phyloP scores from a whole-genome alignment of 1,140 invertebrate genomes.

The Sesamia nonagrioides region DNA sequence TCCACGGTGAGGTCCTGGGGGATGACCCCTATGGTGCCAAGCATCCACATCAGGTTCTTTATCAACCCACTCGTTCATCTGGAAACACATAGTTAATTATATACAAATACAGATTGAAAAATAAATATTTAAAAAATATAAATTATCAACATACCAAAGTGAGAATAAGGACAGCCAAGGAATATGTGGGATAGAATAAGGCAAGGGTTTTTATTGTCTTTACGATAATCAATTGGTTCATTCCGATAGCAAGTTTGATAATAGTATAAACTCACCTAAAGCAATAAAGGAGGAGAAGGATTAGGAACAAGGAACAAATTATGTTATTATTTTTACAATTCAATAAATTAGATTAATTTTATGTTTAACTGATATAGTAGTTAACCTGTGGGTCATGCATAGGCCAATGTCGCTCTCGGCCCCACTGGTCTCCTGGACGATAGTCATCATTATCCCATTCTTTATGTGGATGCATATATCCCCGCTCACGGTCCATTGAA shows the following conservation, averaged over 20 bases:
- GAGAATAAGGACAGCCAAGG: slow-evolving; percentile 84
- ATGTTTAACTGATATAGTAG: not conserved
- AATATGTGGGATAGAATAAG: slow-evolving; percentile 83
- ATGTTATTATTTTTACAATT: not conserved
- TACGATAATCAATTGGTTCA: slow-evolving; percentile 81
- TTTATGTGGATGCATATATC: slow-evolving; percentile 85
- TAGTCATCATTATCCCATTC: slow-evolving; percentile 87
- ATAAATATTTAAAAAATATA: slow-evolving; percentile 45
- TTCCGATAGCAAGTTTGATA: slow-evolving; percentile 75
- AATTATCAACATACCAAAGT: slow-evolving; percentile 75
- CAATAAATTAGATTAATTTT: not conserved
- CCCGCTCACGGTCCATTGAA: slow-evolving; percentile 83
- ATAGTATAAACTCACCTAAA: slow-evolving; percentile 77
- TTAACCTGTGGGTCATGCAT: slow-evolving; percentile 83
- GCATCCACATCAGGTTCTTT: slow-evolving; percentile 80
- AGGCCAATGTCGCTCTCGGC: slow-evolving; percentile 83
- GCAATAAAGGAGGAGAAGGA: slow-evolving; percentile 55
- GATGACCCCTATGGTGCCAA: slow-evolving; percentile 82
- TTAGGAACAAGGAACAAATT: slow-evolving; percentile 25
- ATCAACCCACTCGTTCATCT: slow-evolving; percentile 85
- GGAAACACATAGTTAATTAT: slow-evolving; percentile 43
- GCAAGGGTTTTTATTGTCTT: slow-evolving; percentile 72
- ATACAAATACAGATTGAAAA: slow-evolving; percentile 46
- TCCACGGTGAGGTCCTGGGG: slow-evolving; percentile 74
- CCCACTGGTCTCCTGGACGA: slow-evolving; percentile 79